These are phyloP conservation scores for Isichthys henryi DNA, from an alignment of 2,113 vertebrate species.

Conservation along the genomic window DNA sequence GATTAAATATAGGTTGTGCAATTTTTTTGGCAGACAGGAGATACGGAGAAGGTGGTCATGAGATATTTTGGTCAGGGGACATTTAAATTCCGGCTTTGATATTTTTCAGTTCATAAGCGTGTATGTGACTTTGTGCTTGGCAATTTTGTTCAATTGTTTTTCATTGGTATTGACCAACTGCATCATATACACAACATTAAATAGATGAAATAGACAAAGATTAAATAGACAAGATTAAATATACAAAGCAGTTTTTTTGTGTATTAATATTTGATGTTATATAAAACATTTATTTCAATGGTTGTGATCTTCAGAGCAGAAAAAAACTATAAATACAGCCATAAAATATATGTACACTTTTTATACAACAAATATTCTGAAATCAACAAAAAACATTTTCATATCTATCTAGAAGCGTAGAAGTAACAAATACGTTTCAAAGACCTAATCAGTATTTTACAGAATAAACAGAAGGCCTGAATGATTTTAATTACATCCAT, in stretches of 20 bases:
- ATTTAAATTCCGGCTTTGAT: background rate
- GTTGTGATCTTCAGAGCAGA: background rate
- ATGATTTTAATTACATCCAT: background rate
- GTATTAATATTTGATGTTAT: constrained; percentile 16
- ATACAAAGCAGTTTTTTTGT: background rate
- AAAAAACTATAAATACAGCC: background rate
- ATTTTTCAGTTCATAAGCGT: background rate
- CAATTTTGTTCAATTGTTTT: background rate
- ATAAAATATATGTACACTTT: background rate
- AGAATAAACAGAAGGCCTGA: constrained; percentile 8
- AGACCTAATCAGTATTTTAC: constrained; percentile 20
- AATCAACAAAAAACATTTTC: background rate
- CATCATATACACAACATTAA: background rate
- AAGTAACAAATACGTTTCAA: background rate
- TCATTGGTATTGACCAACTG: background rate
- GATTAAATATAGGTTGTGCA: background rate
- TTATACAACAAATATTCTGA: background rate
- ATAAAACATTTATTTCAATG: constrained; percentile 17
- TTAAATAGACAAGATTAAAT: background rate
- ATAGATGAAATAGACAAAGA: background rate
- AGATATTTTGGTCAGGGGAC: background rate
- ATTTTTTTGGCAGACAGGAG: background rate
- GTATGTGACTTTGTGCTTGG: background rate
- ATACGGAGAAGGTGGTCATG: background rate
- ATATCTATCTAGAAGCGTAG: background rate